Evolutionary conservation across 2,888 invertebrate genomes (phyloP).

Genomic region (Caenorhabditis sp.): DNA sequence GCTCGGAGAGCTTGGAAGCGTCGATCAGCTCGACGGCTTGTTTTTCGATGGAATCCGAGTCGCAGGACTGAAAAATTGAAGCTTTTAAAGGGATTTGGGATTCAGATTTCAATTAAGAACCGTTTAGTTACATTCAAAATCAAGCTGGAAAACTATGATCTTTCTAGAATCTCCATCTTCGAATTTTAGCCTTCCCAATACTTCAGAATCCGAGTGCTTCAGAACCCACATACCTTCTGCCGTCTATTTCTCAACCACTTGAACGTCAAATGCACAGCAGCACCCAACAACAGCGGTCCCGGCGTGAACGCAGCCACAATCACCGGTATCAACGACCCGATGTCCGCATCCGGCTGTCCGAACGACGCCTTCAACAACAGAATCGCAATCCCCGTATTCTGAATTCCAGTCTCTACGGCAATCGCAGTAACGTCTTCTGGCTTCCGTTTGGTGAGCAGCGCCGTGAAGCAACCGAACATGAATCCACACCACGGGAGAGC

Average conservation of each 20-base stretch:
- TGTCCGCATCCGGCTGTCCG: constrained; percentile 83
- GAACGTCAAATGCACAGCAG: constrained; percentile 78
- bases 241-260: constrained; percentile 72
- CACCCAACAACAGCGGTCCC: constrained; percentile 87
- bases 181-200: too few relatives aligned
- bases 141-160: too few relatives aligned
- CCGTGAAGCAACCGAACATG: constrained; percentile 84
- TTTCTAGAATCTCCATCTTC: too few relatives aligned
- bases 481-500: constrained; percentile 85
- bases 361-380: constrained; percentile 83
- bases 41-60: constrained; percentile 41
- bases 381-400: constrained; percentile 85
- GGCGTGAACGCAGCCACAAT: constrained; percentile 96
- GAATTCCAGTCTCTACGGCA: constrained; percentile 84
- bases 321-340: constrained; percentile 90
- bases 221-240: constrained; percentile 38
- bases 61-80: constrained; percentile 20
- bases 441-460: constrained; percentile 80
- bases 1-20: constrained; percentile 13
- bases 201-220: too few relatives aligned
- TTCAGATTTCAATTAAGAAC: too few relatives aligned
- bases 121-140: neutral
- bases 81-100: too few relatives aligned
- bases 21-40: constrained; percentile 49
- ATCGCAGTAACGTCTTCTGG: constrained; percentile 83